Conservation (phyloP, 2,113 vertebrate species). For the Glaucomys volans region DNA sequence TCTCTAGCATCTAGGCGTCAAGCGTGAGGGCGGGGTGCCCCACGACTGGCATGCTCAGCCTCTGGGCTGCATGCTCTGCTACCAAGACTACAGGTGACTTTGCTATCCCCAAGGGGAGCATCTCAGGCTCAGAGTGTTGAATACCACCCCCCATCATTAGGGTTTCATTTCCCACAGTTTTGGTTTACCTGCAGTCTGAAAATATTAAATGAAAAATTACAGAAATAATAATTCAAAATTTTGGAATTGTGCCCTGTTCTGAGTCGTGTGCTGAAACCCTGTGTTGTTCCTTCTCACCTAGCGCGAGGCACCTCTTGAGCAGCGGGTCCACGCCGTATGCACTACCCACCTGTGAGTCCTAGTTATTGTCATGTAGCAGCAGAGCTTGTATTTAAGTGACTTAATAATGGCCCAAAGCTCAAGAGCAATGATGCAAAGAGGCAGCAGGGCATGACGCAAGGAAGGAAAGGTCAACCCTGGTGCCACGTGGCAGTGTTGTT, state of each 20-base stretch:
- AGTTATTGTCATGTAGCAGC: too few species aligned
- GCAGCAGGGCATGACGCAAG: neutral
- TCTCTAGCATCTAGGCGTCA: neutral
- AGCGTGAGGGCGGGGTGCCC: neutral
- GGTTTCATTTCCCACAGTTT: too few species aligned
- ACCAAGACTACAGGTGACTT: fast-evolving
- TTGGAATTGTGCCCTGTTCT: too few species aligned
- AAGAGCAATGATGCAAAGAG: too few species aligned
- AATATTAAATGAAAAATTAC: too few species aligned
- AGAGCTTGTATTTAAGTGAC: too few species aligned
- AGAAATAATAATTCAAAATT: too few species aligned
- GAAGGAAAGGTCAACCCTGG: neutral
- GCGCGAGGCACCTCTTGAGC: neutral
- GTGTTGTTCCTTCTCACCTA: neutral
- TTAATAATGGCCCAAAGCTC: neutral
- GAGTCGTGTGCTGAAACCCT: neutral
- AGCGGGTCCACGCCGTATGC: too few species aligned
- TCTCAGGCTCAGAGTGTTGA: neutral
- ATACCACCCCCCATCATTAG: too few species aligned
- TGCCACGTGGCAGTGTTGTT: fast-evolving
- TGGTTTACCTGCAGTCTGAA: too few species aligned
- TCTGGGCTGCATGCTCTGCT: neutral
- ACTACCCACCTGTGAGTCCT: too few species aligned
- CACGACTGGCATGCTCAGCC: neutral
- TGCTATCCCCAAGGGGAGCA: neutral